Evolutionary conservation across 2,113 vertebrate species (phyloP), one percentile per base, ranked within the genome.

Genomic region (Hippocampus comes): DNA sequence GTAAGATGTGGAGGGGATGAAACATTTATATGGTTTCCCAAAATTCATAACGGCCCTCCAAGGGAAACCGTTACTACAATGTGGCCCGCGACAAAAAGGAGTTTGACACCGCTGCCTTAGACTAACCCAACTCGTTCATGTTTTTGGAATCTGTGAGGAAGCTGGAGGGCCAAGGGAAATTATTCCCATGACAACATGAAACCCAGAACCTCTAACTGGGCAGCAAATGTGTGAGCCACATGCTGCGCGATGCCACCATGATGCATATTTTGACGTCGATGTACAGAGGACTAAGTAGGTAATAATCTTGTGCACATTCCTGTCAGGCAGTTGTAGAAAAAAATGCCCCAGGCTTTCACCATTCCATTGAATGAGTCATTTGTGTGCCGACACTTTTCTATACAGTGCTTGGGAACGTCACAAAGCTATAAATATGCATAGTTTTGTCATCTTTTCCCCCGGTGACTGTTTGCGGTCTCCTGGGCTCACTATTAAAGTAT

Each of bases 401-500:
- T 9, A 38, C 27, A 8, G 57, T 17, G 57, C 30, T 30, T 30
- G 38, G 11, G 38, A 48, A 4, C 61, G 18, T 46, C 38, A 41
- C 63, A n/a, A n/a, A 41, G 63, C 41, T 43, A 42, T 64, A 43
- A 64, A 64, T 64, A 64, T 48, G 46, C n/a, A 66, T 48, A 9
- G 12, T 66, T 48, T 77, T 43, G 43, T 42, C 56, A 41, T 70
- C 20, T 60, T 23, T 55, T 18, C 75, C 70, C 70, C 41, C 27
- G 6, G 57, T 75, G 71, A 25, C 20, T 71, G 59, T 67, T 65
- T 82, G 68, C n/a, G 18, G 49, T 81, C 78, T 79, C 78, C 49
- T 27, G 75, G 78, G 77, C 51, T 49, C 67, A 38, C 51, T 83
- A 71, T 78, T 81, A 83, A 84, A 81, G 78, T 38, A 38, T 34